A percentile compares a stretch with the other conserved stretches of the same genome.
phyloP scores from a whole-genome alignment of 2,888 invertebrate genomes.

The Dendrolimus houi region DNA sequence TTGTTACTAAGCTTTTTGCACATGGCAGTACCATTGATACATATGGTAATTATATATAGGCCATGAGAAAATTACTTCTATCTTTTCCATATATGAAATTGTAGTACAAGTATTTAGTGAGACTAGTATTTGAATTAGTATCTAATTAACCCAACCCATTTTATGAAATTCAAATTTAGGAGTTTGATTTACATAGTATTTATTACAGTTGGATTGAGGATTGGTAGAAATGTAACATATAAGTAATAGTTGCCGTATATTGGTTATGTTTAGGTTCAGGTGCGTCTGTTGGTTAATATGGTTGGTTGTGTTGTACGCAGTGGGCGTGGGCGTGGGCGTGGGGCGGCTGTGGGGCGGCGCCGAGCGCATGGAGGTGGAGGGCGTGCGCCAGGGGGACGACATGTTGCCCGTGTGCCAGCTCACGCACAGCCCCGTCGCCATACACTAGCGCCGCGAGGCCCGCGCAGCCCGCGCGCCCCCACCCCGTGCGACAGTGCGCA shows the following conservation, averaged over 20 bases:
- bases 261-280: background rate
- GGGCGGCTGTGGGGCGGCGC: conserved; percentile 63
- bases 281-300: background rate
- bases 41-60: too few species aligned
- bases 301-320: background rate
- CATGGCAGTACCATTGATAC: too few species aligned
- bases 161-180: too few species aligned
- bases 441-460: conserved; percentile 74
- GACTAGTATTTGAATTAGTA: too few species aligned
- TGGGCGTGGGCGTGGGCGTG: conserved; percentile 24
- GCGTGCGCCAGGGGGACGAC: conserved; percentile 59
- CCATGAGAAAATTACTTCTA: too few species aligned
- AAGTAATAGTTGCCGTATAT: background rate
- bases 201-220: too few species aligned
- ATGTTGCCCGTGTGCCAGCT: conserved; percentile 90
- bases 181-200: too few species aligned
- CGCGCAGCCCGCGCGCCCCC: conserved; percentile 1
- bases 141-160: too few species aligned
- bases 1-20: too few species aligned
- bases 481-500: conserved; percentile 1
- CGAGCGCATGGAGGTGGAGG: conserved; percentile 84
- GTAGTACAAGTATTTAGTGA: too few species aligned
- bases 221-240: too few species aligned
- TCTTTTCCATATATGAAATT: too few species aligned
- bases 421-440: conserved; percentile 95